A percentile compares a stretch with the other conserved stretches of the same genome.
Evolutionary conservation across 2,113 vertebrate species (phyloP).

Genomic region (Numenius arquata): DNA sequence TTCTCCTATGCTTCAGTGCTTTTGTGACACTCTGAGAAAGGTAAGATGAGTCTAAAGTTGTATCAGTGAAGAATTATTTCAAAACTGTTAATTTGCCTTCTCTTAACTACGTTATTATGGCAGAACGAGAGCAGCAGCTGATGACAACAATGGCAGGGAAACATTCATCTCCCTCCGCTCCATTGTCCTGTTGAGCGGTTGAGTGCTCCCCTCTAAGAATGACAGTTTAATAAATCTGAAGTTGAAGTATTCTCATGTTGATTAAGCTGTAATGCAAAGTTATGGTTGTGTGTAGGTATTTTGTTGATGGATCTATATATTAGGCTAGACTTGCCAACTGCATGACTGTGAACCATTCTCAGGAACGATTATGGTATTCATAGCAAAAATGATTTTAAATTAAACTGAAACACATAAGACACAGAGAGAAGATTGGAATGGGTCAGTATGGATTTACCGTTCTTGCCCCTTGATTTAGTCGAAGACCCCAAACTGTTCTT

Average conservation of each 20-base stretch:
- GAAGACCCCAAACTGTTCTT: neutral
- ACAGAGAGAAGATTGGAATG: neutral
- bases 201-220: conserved; percentile 27
- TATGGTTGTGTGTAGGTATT: neutral
- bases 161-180: conserved; percentile 16
- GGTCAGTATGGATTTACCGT: neutral
- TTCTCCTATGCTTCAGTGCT: neutral
- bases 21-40: neutral
- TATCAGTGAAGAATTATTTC: neutral
- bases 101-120: neutral
- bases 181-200: neutral
- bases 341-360: neutral
- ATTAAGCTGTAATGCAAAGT: conserved; percentile 44
- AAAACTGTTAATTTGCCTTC: neutral
- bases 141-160: neutral
- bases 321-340: neutral
- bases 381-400: neutral
- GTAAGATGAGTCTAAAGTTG: neutral
- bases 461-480: neutral
- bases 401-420: neutral
- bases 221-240: conserved; percentile 46
- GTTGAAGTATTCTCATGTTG: conserved; percentile 27
- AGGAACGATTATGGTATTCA: neutral
- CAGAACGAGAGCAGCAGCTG: neutral
- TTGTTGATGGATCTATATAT: neutral